These are phyloP conservation scores for Hoplostethus mediterraneus DNA, from an alignment of 2,797 vertebrate genomes.

Conservation along the genomic window DNA sequence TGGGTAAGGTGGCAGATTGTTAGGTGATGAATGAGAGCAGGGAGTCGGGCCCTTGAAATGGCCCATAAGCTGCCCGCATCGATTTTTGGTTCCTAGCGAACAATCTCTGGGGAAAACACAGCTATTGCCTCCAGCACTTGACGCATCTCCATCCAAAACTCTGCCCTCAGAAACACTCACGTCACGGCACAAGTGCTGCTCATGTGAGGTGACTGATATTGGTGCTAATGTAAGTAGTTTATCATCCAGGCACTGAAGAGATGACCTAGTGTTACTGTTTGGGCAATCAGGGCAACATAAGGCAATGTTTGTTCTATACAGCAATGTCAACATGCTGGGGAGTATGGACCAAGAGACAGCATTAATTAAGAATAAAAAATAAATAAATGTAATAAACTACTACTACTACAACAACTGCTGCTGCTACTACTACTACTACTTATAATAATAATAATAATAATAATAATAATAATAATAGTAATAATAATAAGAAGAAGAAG, in stretches of 20 bases:
- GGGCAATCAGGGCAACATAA: neutral
- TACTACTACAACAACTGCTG: no score
- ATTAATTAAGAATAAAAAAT: no score
- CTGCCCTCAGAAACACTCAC: slow-evolving; percentile 32
- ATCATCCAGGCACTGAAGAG: neutral
- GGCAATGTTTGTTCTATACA: neutral
- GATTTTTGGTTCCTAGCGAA: slow-evolving; percentile 70
- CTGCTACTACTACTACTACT: no score
- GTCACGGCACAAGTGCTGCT: neutral
- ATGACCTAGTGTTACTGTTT: neutral
- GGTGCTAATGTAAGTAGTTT: slow-evolving; percentile 16
- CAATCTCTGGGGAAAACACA: slow-evolving; percentile 55
- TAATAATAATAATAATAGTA: no score
- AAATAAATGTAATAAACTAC: no score
- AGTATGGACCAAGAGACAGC: no score
- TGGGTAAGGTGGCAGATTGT: slow-evolving; percentile 64
- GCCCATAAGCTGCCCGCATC: slow-evolving; percentile 66
- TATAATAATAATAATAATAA: no score
- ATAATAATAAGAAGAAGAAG: no score
- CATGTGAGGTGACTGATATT: slow-evolving; percentile 38
- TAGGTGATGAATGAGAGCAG: slow-evolving; percentile 70
- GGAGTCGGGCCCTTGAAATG: slow-evolving; percentile 67
- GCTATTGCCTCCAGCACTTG: slow-evolving; percentile 48
- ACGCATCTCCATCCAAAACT: slow-evolving; percentile 42
- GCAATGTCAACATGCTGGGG: no score